phyloP scores from a whole-genome alignment of 2,113 vertebrate species.

The Regulus satrapa region DNA sequence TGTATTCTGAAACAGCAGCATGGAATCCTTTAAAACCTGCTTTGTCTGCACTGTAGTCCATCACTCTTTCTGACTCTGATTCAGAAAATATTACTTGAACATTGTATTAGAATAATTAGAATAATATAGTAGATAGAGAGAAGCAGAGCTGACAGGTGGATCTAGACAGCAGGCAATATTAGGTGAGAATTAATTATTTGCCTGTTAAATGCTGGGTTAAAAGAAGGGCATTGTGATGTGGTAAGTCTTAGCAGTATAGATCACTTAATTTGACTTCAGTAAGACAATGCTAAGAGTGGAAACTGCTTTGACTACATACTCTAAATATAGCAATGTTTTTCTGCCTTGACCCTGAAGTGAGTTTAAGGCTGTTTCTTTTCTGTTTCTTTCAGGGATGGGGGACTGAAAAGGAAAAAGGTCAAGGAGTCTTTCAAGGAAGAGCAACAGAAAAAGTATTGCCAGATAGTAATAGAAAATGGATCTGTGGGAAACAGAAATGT shows the following conservation, averaged over 20 bases:
- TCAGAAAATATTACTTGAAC: background rate
- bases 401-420: slow-evolving; percentile 85
- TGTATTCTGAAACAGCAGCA: background rate
- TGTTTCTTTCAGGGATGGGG: slow-evolving; percentile 82
- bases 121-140: background rate
- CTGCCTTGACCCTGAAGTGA: background rate
- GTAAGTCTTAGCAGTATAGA: background rate
- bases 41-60: background rate
- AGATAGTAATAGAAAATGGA: slow-evolving; percentile 75
- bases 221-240: background rate
- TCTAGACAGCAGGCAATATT: background rate
- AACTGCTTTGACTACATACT: background rate
- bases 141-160: background rate
- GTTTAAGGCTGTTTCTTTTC: background rate
- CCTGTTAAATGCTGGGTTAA: background rate
- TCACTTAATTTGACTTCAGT: background rate
- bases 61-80: background rate
- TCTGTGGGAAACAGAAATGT: background rate
- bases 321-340: background rate
- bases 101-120: background rate
- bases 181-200: background rate
- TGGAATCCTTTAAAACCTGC: background rate
- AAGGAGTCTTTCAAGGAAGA: slow-evolving; percentile 85
- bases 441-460: slow-evolving; percentile 92
- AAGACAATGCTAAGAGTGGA: background rate